Evolutionary conservation across 2,113 vertebrate species (phyloP), one percentile per base, ranked within the genome.

Genomic region (Nestor notabilis): DNA sequence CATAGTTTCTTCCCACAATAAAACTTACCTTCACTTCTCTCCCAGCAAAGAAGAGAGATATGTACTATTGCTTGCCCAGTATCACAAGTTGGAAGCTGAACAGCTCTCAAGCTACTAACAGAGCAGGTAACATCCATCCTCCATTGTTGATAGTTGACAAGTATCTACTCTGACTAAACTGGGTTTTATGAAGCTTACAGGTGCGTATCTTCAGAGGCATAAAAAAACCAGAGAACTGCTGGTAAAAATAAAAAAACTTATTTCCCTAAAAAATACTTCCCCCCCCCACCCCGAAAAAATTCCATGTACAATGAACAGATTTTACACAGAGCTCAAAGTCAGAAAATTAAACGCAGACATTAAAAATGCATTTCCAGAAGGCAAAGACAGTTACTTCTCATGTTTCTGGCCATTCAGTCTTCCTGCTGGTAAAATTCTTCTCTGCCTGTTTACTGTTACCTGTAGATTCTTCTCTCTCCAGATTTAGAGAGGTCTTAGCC

Each of bases 41-140:
- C 6, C 49, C 28, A 76, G 27, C 1, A 1, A 76, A 47, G 9
- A 43, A 20, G 8, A 58, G 15, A 56, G 2, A 89, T 16, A 89
- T 16, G 5, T 29, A 39, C 12, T 24, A 23, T 16, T 50, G 33
- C n/a, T 85, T 56, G 24, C 16, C 31, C 37, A n/a, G 24, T 39
- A 64, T 0, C 35, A 53, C 9, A 71, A 43, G 4, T 0, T 44
- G 29, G 49, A 92, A 84, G 14, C 23, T 33, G 11, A 90, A 47
- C 21, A 72, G 43, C 33, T 74, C 44, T 65, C 33, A 35, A 65
- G 44, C 37, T 72, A 49, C 24, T 29, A 39, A 11, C 19, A 64
- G 28, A 87, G 64, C 7, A 85, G 9, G 0, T 3, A 65, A 50
- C 0, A 1, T 66, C 9, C 19, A 33, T 72, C 16, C 24, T 12